Conservation (phyloP, 2,888 invertebrate species). For the Apamea anceps region DNA sequence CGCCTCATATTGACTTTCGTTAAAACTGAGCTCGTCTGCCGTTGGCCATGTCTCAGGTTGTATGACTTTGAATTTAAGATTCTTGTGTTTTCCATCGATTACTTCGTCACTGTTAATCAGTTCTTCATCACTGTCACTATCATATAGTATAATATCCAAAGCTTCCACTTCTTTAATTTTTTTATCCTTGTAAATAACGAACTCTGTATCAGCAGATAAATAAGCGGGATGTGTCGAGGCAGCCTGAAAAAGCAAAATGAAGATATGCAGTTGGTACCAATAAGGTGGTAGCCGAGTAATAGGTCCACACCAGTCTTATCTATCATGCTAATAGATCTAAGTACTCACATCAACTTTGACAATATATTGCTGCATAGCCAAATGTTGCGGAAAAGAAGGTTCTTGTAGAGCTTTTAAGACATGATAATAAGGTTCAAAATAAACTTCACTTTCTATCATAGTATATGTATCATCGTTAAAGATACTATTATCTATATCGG, state of each 20-base stretch:
- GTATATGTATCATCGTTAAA: slow-evolving; percentile 76
- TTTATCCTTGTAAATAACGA: slow-evolving; percentile 36
- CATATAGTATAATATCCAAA: background rate
- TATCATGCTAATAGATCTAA: background rate
- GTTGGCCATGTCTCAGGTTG: slow-evolving; percentile 86
- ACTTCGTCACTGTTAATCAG: background rate
- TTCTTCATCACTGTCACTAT: slow-evolving; percentile 6
- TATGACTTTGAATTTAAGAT: slow-evolving; percentile 71
- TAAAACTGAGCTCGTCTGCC: slow-evolving; percentile 86
- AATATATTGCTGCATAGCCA: slow-evolving; percentile 93
- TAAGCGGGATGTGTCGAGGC: slow-evolving; percentile 74
- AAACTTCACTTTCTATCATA: slow-evolving; percentile 95
- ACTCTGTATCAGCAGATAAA: slow-evolving; percentile 63
- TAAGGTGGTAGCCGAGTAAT: background rate
- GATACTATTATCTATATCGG: slow-evolving; percentile 65
- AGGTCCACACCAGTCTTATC: background rate
- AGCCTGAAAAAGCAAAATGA: slow-evolving; percentile 68
- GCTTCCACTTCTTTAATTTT: slow-evolving; percentile 10
- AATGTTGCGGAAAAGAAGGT: slow-evolving; percentile 86
- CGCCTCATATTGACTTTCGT: slow-evolving; percentile 92
- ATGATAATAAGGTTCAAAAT: slow-evolving; percentile 95
- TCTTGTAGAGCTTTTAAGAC: slow-evolving; percentile 92
- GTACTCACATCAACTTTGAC: slow-evolving; percentile 89
- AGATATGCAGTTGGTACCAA: background rate
- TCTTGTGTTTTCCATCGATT: background rate